These are phyloP conservation scores for Linnaemya vulpina DNA, from an alignment of 2,888 invertebrate species.

Conservation along the genomic window DNA sequence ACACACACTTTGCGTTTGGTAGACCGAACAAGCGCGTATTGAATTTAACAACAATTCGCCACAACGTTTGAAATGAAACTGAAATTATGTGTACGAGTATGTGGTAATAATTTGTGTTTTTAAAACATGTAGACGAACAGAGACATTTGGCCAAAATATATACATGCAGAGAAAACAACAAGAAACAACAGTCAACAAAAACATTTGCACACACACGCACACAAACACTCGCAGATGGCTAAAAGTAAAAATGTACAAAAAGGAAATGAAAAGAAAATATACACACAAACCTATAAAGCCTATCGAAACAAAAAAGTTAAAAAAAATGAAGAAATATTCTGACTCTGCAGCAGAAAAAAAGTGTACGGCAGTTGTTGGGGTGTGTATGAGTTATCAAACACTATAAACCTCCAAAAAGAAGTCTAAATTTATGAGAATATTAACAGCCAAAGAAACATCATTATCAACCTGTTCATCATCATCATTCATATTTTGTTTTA, in stretches of 20 bases:
- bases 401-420: background rate
- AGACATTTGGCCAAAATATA: constrained; percentile 74
- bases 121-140: constrained; percentile 56
- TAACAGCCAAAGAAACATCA: constrained; percentile 2
- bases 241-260: constrained; percentile 46
- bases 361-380: background rate
- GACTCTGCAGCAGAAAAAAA: constrained; percentile 40
- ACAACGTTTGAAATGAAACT: constrained; percentile 82
- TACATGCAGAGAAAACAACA: constrained; percentile 34
- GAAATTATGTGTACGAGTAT: constrained; percentile 76
- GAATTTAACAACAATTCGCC: constrained; percentile 75
- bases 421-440: background rate
- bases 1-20: constrained; percentile 16
- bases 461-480: constrained; percentile 16
- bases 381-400: constrained; percentile 7
- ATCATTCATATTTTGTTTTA: constrained; percentile 34
- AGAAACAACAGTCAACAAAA: constrained; percentile 61
- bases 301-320: background rate
- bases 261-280: constrained; percentile 44
- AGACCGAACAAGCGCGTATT: constrained; percentile 44
- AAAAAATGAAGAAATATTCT: constrained; percentile 12
- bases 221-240: constrained; percentile 49
- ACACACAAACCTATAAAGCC: background rate
- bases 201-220: constrained; percentile 40
- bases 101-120: constrained; percentile 72